These are phyloP conservation scores for Drosophila merina DNA, from an alignment of 2,888 invertebrate species.

Conservation along the genomic window DNA sequence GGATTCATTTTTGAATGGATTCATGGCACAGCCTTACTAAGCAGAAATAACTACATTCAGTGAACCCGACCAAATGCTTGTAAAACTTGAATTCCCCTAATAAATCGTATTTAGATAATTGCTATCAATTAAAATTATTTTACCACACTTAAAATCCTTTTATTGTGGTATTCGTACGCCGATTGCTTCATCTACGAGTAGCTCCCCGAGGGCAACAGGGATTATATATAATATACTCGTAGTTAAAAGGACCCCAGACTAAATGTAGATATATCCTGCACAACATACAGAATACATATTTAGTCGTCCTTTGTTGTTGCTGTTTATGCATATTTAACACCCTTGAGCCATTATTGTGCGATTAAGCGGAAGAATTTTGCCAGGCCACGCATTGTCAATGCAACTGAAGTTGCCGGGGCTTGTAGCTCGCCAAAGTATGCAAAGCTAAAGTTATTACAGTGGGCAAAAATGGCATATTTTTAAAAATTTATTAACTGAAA, in stretches of 20 bases:
- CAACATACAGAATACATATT: constrained; percentile 11
- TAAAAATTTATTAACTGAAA: too few species aligned
- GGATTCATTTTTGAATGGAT: constrained; percentile 13
- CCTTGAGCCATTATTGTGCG: constrained; percentile 65
- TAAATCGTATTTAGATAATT: constrained; percentile 7
- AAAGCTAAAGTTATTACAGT: constrained; percentile 25
- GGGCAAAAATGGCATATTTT: neutral
- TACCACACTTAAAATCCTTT: constrained; percentile 11
- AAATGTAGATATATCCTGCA: constrained; percentile 15
- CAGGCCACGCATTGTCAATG: constrained; percentile 47
- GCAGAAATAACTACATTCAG: neutral
- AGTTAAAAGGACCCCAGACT: constrained; percentile 6
- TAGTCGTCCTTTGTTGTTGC: constrained; percentile 27
- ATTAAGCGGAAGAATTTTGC: constrained; percentile 64
- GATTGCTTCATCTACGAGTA: too few species aligned
- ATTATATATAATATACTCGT: neutral
- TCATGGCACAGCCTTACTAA: constrained; percentile 16
- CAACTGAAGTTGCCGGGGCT: constrained; percentile 34
- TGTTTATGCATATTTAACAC: constrained; percentile 55
- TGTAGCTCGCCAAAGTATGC: constrained; percentile 21
- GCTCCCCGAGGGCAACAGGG: neutral
- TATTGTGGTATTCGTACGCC: neutral
- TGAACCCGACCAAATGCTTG: neutral
- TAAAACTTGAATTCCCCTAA: neutral
- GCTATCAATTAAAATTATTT: constrained; percentile 14